A percentile compares a stretch with the other conserved stretches of the same genome.
phyloP scores from a whole-genome alignment of 2,797 vertebrate species.

The Geotrypetes seraphini region DNA sequence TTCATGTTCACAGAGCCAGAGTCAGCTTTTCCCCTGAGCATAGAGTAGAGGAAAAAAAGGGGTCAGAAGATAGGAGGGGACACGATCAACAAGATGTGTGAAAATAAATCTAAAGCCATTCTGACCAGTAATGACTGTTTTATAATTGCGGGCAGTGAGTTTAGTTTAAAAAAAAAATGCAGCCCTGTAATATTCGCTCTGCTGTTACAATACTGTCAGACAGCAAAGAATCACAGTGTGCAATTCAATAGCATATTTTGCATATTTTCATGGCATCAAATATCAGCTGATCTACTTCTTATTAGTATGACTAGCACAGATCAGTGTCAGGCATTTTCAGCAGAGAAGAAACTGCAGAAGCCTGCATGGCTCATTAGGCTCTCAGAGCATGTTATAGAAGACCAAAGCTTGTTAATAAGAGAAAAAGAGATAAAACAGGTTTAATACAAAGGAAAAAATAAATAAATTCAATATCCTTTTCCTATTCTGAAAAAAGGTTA shows the following conservation, averaged over 20 bases:
- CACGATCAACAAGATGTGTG: too few relatives aligned
- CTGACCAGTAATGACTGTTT: too few relatives aligned
- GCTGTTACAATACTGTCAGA: slow-evolving; percentile 15
- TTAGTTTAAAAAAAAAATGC: too few relatives aligned
- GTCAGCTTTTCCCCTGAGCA: too few relatives aligned
- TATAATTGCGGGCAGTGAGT: too few relatives aligned
- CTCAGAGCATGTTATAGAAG: slow-evolving; percentile 55
- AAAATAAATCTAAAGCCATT: too few relatives aligned
- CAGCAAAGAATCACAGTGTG: slow-evolving; percentile 26
- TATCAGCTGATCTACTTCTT: slow-evolving; percentile 54
- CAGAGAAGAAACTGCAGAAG: slow-evolving; percentile 63
- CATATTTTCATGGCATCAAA: slow-evolving; percentile 49
- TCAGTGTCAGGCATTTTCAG: slow-evolving; percentile 63
- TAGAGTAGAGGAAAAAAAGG: too few relatives aligned
- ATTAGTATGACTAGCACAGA: slow-evolving; percentile 66
- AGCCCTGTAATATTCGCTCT: slow-evolving; percentile 5
- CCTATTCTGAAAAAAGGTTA: slow-evolving; percentile 14
- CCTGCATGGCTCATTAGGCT: slow-evolving; percentile 60
- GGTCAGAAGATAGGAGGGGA: too few relatives aligned
- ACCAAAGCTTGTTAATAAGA: slow-evolving; percentile 55
- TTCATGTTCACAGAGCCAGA: too few relatives aligned
- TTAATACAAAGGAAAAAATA: slow-evolving; percentile 14
- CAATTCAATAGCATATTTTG: slow-evolving; percentile 41
- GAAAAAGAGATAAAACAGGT: slow-evolving; percentile 26
- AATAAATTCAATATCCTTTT: slow-evolving; percentile 1